These are phyloP conservation scores for Pseudochirops cupreus DNA, from an alignment of 2,797 vertebrate species.

Conservation along the genomic window DNA sequence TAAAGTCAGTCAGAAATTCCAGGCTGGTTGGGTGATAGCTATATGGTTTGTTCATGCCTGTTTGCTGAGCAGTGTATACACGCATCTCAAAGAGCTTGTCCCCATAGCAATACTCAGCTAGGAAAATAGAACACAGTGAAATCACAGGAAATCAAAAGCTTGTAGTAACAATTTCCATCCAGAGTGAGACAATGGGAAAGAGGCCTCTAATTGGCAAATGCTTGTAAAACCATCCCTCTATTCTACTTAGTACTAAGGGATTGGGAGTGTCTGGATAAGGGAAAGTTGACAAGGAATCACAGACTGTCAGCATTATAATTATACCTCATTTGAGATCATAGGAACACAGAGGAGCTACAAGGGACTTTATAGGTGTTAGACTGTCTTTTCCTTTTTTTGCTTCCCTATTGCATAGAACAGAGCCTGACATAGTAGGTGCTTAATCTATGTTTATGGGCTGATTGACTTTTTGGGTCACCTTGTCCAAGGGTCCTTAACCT, in stretches of 20 bases:
- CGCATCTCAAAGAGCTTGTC: not conserved
- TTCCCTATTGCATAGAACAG: not conserved
- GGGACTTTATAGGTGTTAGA: not conserved
- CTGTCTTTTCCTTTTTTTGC: not conserved
- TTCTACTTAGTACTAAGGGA: not conserved
- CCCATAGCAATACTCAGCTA: not conserved
- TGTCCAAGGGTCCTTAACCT: not conserved
- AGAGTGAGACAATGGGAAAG: not conserved
- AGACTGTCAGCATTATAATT: not conserved
- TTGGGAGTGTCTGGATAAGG: not conserved
- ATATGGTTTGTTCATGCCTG: not conserved
- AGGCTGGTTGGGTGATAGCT: not conserved
- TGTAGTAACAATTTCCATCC: not conserved
- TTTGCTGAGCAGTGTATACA: not conserved
- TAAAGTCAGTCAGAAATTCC: constrained; percentile 15
- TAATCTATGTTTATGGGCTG: not conserved
- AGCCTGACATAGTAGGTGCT: not conserved
- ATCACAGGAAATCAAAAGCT: not conserved
- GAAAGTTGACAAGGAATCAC: not conserved
- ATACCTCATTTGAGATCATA: not conserved
- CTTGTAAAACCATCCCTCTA: not conserved
- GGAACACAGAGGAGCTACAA: not conserved
- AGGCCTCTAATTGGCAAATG: not conserved
- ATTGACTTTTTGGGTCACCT: not conserved
- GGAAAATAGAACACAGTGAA: not conserved